Evolutionary conservation across 2,888 invertebrate species (phyloP).

Genomic region (Lathronympha strigana): DNA sequence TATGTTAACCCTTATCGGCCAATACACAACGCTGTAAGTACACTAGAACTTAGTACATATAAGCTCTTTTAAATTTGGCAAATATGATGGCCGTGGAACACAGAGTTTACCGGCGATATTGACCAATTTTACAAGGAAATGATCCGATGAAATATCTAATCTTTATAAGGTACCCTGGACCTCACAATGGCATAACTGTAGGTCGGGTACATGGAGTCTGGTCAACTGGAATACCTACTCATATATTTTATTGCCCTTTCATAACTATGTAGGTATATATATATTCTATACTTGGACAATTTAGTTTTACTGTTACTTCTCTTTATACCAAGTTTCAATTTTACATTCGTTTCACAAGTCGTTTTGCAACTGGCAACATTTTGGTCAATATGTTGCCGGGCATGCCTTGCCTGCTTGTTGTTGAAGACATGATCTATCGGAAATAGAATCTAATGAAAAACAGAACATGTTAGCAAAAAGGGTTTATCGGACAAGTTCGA

Average conservation of each 20-base stretch:
- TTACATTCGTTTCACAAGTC: neutral
- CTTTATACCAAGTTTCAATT: neutral
- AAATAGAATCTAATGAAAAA: too few species aligned
- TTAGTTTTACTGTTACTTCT: neutral
- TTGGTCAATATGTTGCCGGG: too few species aligned
- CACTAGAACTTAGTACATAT: neutral
- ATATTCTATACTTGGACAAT: neutral
- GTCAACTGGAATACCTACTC: slow-evolving; percentile 50
- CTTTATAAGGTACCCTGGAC: slow-evolving; percentile 51
- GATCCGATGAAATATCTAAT: slow-evolving; percentile 53
- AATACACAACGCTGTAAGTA: neutral
- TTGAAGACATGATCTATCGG: too few species aligned
- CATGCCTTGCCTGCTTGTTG: too few species aligned
- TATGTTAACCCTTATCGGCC: slow-evolving; percentile 46
- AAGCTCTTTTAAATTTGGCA: slow-evolving; percentile 10
- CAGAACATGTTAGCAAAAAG: too few species aligned
- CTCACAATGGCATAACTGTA: slow-evolving; percentile 60
- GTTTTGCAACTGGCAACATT: neutral
- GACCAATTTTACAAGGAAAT: slow-evolving; percentile 50
- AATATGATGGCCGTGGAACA: slow-evolving; percentile 55
- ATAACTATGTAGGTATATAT: neutral
- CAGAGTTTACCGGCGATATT: slow-evolving; percentile 45
- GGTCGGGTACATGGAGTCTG: slow-evolving; percentile 51
- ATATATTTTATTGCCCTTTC: slow-evolving; percentile 33
- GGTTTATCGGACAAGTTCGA: too few species aligned